A percentile compares a stretch with the other conserved stretches of the same genome.
Conservation (phyloP, 2,888 invertebrate genomes). For the Chromoteleia sp. region DNA sequence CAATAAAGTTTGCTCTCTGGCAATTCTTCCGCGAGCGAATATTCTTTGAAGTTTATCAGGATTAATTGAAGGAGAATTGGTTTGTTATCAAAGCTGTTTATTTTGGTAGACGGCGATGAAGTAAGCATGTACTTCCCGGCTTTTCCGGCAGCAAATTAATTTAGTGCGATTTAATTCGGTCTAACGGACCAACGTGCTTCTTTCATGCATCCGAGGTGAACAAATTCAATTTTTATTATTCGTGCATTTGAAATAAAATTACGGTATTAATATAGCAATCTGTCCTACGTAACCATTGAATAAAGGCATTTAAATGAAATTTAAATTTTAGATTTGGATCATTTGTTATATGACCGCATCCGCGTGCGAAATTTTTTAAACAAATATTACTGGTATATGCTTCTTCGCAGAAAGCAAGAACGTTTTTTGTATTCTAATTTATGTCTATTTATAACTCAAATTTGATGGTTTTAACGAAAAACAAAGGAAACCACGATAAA, state of each 20-base stretch:
- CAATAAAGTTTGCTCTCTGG: slow-evolving; percentile 36
- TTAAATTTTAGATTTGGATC: too few relatives aligned
- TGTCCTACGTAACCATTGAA: too few relatives aligned
- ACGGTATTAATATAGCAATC: not conserved
- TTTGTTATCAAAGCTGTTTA: slow-evolving; percentile 41
- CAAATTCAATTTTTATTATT: slow-evolving; percentile 10
- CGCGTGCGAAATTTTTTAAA: too few relatives aligned
- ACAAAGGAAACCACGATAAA: slow-evolving; percentile 18
- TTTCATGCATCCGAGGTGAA: not conserved
- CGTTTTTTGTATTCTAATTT: too few relatives aligned
- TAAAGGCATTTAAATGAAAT: not conserved
- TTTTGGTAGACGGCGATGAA: slow-evolving; percentile 29
- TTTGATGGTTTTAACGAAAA: not conserved
- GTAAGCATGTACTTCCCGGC: slow-evolving; percentile 21
- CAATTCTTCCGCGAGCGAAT: slow-evolving; percentile 15
- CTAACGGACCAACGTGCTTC: not conserved
- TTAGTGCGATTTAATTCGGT: slow-evolving; percentile 28
- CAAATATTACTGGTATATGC: too few relatives aligned
- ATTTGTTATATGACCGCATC: too few relatives aligned
- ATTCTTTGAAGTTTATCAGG: slow-evolving; percentile 54
- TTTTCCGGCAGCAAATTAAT: slow-evolving; percentile 9
- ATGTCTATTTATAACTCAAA: not conserved
- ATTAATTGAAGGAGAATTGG: slow-evolving; percentile 53
- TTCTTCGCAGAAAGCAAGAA: too few relatives aligned
- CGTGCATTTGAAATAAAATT: not conserved